Evolutionary conservation across 2,113 vertebrate species (phyloP).

Genomic region (Microtus pennsylvanicus): DNA sequence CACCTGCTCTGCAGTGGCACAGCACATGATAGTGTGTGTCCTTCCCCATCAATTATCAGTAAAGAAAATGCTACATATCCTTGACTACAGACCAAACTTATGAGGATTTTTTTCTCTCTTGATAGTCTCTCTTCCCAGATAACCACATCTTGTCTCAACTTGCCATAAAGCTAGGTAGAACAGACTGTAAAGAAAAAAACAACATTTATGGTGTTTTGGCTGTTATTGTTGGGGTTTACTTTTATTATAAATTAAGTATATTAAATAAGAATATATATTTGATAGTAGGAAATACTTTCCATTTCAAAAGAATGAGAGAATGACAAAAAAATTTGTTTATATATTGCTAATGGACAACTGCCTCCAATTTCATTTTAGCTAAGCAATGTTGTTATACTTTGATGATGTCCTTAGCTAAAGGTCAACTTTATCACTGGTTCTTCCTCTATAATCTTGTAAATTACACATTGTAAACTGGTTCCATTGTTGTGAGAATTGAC

Average conservation of each 20-base stretch:
- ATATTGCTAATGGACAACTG: not conserved
- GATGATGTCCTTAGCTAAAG: too few relatives aligned
- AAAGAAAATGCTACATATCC: too few relatives aligned
- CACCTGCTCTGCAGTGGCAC: too few relatives aligned
- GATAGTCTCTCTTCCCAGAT: not conserved
- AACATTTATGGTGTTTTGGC: not conserved
- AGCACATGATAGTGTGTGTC: too few relatives aligned
- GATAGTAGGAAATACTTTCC: not conserved
- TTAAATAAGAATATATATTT: not conserved
- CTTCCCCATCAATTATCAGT: too few relatives aligned
- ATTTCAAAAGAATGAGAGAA: not conserved
- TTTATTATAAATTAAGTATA: not conserved
- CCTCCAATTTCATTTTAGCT: too few relatives aligned
- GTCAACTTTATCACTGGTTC: too few relatives aligned
- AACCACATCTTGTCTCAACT: not conserved
- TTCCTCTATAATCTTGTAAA: too few relatives aligned
- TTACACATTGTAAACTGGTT: too few relatives aligned
- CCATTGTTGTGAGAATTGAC: too few relatives aligned
- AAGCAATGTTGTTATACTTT: too few relatives aligned
- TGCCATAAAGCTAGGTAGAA: not conserved
- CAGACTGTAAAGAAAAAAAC: not conserved
- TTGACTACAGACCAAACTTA: not conserved
- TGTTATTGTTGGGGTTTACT: not conserved
- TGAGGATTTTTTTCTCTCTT: not conserved
- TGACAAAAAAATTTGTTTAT: not conserved